A percentile compares a stretch with the other conserved stretches of the same genome.
These are phyloP conservation scores for Lophotriccus pileatus DNA, from an alignment of 2,797 vertebrate genomes.

Conservation along the genomic window DNA sequence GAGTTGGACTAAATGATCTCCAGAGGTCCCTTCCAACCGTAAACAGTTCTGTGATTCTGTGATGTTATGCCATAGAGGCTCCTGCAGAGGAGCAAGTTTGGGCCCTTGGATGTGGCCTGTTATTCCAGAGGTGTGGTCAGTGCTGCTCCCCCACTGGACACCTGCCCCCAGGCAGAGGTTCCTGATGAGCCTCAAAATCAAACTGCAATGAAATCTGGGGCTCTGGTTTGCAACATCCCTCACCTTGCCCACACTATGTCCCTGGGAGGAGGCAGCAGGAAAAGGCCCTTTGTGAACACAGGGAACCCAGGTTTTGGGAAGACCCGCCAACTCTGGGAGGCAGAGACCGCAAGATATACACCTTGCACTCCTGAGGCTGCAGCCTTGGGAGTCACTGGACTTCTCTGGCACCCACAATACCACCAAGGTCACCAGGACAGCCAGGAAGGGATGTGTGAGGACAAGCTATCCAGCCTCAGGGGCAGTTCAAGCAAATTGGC, in stretches of 20 bases:
- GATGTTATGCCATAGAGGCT: not conserved
- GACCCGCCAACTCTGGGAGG: fast-evolving
- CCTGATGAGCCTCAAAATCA: not conserved
- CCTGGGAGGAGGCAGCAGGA: not conserved
- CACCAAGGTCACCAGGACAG: not conserved
- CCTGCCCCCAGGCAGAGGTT: not conserved
- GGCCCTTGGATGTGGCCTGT: fast-evolving
- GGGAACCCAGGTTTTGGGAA: not conserved
- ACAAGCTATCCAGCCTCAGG: not conserved
- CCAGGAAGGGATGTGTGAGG: not conserved
- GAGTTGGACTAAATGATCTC: not conserved
- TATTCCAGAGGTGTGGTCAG: not conserved
- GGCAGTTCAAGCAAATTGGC: not conserved
- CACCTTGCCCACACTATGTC: fast-evolving
- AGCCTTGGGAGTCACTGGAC: not conserved
- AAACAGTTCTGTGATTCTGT: not conserved
- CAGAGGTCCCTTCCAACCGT: not conserved
- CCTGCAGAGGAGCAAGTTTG: too few relatives aligned
- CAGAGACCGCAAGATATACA: not conserved
- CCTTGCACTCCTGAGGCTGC: not conserved
- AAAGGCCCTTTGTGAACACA: not conserved
- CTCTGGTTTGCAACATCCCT: not conserved
- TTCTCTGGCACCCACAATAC: not conserved
- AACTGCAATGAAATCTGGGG: not conserved
- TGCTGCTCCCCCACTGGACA: not conserved